Conservation (phyloP, 2,797 vertebrate genomes). For the Lithobates pipiens region DNA sequence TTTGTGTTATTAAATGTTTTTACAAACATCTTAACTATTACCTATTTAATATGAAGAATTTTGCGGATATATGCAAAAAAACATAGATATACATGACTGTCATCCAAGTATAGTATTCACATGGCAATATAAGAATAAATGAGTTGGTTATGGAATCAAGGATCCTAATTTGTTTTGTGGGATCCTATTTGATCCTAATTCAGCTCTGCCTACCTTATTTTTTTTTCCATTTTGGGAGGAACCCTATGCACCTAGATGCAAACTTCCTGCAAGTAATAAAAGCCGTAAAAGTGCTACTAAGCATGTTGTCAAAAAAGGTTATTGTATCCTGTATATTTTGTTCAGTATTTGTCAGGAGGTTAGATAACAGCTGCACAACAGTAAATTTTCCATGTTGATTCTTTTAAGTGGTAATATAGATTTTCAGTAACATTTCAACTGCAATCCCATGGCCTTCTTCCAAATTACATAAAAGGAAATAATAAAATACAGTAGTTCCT, state of each 20-base stretch:
- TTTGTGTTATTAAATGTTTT: too few species aligned
- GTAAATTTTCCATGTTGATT: background rate
- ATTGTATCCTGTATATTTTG: background rate
- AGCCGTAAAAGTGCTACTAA: background rate
- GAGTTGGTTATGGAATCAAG: too few species aligned
- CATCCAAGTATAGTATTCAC: too few species aligned
- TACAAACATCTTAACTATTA: too few species aligned
- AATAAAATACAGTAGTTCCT: background rate
- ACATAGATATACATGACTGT: too few species aligned
- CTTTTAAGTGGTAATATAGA: conserved; percentile 9
- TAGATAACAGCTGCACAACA: background rate
- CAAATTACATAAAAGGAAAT: conserved; percentile 8
- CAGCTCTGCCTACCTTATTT: background rate
- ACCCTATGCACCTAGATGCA: background rate
- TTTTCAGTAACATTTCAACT: conserved; percentile 5
- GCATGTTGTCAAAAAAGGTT: background rate
- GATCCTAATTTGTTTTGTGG: too few species aligned
- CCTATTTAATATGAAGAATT: too few species aligned
- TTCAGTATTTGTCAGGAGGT: background rate
- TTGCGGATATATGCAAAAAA: too few species aligned
- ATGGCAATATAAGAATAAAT: too few species aligned
- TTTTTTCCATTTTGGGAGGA: background rate
- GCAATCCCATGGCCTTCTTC: background rate
- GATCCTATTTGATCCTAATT: too few species aligned
- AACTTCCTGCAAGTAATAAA: background rate